Percentiles rank a stretch among this genome's conserved stretches.
Conservation (phyloP, 2,113 vertebrate genomes). For the Pachypanchax playfairii region DNA sequence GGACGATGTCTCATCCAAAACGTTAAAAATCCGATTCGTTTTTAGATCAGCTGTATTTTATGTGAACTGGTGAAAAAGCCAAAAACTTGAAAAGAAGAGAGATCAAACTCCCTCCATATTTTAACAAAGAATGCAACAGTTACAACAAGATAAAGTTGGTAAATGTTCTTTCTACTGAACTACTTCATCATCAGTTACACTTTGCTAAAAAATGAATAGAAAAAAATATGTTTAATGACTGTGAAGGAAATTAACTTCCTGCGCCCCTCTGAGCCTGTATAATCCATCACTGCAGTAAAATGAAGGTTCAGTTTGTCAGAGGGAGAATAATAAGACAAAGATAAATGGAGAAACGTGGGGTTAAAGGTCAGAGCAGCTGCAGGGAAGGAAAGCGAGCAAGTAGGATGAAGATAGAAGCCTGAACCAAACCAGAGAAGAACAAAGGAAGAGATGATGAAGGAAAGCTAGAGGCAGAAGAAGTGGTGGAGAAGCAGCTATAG, state of each 20-base stretch:
- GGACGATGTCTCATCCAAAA: too few relatives aligned
- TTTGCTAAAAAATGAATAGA: constrained; percentile 15
- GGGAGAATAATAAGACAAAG: constrained; percentile 20
- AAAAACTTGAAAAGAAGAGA: constrained; percentile 1
- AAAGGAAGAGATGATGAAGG: constrained; percentile 11
- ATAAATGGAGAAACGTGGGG: constrained; percentile 8
- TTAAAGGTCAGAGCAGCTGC: constrained; percentile 6
- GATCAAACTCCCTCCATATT: not conserved
- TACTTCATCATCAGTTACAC: constrained; percentile 39
- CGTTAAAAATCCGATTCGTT: too few relatives aligned
- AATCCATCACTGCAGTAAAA: constrained; percentile 50
- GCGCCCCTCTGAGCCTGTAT: constrained; percentile 32
- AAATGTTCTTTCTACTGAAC: constrained; percentile 30
- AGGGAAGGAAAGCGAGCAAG: constrained; percentile 7
- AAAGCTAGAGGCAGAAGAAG: not conserved
- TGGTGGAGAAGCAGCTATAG: constrained; percentile 13
- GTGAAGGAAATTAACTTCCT: constrained; percentile 38
- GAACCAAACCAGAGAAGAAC: constrained; percentile 30
- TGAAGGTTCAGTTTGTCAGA: constrained; percentile 36
- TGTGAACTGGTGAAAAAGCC: too few relatives aligned
- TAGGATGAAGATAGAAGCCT: constrained; percentile 19
- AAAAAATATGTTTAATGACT: constrained; percentile 50
- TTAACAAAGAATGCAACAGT: not conserved
- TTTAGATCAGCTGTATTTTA: not conserved
- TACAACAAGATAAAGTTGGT: constrained; percentile 18